Conservation (phyloP, 2,113 vertebrate species). For the Leptocoma aspasia region DNA sequence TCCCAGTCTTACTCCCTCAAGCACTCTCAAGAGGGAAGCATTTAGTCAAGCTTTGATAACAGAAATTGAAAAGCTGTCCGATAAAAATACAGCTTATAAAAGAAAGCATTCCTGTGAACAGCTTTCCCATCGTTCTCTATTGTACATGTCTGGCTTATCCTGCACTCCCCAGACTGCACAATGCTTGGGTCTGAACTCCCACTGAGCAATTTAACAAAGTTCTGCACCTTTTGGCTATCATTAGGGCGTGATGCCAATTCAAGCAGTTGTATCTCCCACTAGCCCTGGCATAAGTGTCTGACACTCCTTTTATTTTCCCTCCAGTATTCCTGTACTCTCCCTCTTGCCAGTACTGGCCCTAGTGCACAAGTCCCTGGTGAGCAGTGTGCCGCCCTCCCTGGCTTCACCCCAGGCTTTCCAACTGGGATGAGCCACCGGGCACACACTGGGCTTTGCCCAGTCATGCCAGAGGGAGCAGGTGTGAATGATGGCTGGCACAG, state of each 20-base stretch:
- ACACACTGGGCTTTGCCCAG: background rate
- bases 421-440: background rate
- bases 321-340: background rate
- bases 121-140: background rate
- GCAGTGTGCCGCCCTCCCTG: background rate
- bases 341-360: background rate
- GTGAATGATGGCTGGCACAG: fast-evolving
- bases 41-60: background rate
- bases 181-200: background rate
- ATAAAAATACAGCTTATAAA: background rate
- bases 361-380: background rate
- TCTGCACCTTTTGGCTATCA: background rate
- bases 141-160: background rate
- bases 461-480: background rate
- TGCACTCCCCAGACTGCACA: background rate
- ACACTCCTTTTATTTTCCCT: background rate
- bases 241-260: background rate
- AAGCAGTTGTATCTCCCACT: background rate
- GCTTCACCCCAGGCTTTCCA: background rate
- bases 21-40: background rate
- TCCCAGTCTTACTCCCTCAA: background rate
- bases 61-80: background rate
- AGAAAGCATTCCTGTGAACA: background rate
- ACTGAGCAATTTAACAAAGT: background rate
- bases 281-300: background rate